A percentile compares a stretch with the other conserved stretches of the same genome.
phyloP scores from a whole-genome alignment of 2,888 invertebrate genomes.

The Mesorhabditis spiculigera region DNA sequence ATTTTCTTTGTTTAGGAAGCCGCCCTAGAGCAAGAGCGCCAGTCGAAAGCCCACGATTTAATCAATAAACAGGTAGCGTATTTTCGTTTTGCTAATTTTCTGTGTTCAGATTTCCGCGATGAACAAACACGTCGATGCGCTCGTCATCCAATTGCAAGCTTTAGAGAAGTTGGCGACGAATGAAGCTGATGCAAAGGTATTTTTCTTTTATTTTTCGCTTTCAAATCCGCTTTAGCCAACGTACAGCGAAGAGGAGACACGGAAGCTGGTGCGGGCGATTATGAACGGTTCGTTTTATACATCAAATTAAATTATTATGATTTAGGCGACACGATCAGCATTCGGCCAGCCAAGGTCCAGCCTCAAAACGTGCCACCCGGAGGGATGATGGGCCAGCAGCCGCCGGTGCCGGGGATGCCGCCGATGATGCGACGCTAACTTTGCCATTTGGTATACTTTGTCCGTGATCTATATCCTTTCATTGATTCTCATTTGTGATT shows the following conservation, averaged over 20 bases:
- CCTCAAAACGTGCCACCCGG: no score
- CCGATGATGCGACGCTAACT: no score
- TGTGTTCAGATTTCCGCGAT: conserved; percentile 27
- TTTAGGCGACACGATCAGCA: no score
- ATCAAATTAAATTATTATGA: no score
- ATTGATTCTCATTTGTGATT: no score
- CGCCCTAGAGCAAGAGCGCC: background rate
- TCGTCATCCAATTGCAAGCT: conserved; percentile 20
- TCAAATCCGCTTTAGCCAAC: conserved; percentile 26
- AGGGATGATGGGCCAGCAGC: no score
- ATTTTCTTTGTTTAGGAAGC: background rate
- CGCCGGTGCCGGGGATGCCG: no score
- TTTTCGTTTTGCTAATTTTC: conserved; percentile 18
- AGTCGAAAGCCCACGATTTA: background rate
- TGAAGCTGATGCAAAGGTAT: conserved; percentile 22
- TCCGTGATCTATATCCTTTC: no score
- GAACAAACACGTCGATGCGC: conserved; percentile 46
- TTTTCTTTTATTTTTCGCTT: conserved; percentile 1
- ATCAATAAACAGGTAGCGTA: background rate
- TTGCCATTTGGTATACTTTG: no score
- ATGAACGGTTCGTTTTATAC: conserved; percentile 20
- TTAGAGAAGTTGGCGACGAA: conserved; percentile 22
- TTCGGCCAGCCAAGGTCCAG: no score
- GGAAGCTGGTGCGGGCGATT: conserved; percentile 33
- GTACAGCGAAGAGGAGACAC: conserved; percentile 30